phyloP scores from a whole-genome alignment of 2,797 vertebrate genomes.

The Octomys mimax region DNA sequence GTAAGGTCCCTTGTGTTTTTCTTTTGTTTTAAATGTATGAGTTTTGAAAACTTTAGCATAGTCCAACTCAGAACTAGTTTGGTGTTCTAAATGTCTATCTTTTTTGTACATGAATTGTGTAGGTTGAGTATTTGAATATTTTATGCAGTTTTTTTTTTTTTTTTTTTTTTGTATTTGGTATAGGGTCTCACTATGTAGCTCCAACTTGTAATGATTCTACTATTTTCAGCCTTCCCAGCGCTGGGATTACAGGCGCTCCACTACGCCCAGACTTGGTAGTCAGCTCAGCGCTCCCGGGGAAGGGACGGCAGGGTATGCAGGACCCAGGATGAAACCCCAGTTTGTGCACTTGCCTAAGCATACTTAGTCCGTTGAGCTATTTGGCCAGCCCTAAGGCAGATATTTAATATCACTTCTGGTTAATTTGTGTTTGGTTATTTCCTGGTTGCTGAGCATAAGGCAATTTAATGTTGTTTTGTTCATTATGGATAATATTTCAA shows the following conservation, averaged over 20 bases:
- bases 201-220: no score
- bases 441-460: not conserved
- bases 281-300: no score
- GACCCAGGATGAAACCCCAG: no score
- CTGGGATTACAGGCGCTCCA: no score
- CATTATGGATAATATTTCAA: not conserved
- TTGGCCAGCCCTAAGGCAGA: no score
- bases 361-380: no score
- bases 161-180: no score
- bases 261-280: no score
- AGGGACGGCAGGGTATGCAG: no score
- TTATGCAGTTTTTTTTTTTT: not conserved
- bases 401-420: not conserved
- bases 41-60: not conserved
- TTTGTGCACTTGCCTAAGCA: no score
- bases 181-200: no score
- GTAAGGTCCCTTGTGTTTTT: not conserved
- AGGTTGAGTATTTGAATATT: not conserved
- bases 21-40: not conserved
- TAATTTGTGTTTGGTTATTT: slow-evolving; percentile 1
- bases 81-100: not conserved
- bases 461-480: not conserved
- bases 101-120: not conserved
- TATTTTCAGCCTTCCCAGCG: no score
- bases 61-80: not conserved